phyloP scores from a whole-genome alignment of 2,113 vertebrate species.

The Struthidea cinerea region DNA sequence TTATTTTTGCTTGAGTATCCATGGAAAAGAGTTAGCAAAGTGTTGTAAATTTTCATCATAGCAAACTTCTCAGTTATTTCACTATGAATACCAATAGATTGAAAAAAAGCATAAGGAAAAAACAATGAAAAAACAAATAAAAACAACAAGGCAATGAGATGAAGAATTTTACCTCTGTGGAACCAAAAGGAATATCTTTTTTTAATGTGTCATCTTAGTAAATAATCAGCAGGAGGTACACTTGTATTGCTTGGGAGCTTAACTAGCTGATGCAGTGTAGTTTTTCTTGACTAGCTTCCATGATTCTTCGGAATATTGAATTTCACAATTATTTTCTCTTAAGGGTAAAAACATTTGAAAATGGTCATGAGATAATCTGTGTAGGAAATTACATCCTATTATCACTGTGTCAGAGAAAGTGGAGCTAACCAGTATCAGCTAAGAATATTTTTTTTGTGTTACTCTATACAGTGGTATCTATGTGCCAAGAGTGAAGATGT shows the following conservation, averaged over 20 bases:
- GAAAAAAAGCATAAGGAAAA: neutral
- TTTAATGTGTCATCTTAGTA: neutral
- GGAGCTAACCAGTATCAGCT: neutral
- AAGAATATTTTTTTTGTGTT: neutral
- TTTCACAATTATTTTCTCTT: neutral
- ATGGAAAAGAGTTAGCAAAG: neutral
- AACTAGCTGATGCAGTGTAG: neutral
- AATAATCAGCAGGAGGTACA: neutral
- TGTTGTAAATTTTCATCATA: neutral
- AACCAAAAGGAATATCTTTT: neutral
- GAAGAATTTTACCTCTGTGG: neutral
- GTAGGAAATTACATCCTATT: neutral
- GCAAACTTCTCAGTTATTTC: neutral
- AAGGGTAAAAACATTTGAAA: neutral
- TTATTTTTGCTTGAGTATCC: neutral
- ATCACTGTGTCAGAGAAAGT: neutral
- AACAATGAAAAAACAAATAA: neutral
- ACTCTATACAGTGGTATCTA: neutral
- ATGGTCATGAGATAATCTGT: neutral
- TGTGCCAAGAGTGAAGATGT: neutral
- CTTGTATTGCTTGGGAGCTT: neutral
- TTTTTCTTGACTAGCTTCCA: neutral
- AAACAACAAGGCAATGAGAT: neutral
- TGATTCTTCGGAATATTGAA: neutral
- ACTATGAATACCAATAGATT: neutral